Conservation (phyloP, 2,888 invertebrate species). For the Apoderus coryli region DNA sequence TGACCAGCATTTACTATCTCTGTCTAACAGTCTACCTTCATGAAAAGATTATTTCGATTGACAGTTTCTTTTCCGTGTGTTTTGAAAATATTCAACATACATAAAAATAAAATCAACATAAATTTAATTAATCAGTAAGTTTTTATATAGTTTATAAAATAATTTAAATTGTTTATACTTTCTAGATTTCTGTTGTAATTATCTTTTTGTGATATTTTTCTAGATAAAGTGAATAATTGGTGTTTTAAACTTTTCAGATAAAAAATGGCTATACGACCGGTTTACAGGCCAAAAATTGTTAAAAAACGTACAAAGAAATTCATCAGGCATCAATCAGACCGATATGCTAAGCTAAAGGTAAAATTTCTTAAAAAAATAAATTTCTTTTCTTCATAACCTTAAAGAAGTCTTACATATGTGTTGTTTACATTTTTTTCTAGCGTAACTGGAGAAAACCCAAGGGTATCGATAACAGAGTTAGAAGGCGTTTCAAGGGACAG, state of each 20-base stretch:
- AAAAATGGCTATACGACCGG: constrained; percentile 81
- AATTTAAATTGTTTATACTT: background rate
- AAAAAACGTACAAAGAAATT: constrained; percentile 98
- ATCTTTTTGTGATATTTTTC: background rate
- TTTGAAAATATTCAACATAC: no score
- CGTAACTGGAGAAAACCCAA: constrained; percentile 99
- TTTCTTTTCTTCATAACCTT: background rate
- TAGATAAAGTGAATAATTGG: background rate
- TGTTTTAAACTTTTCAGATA: constrained; percentile 19
- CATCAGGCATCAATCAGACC: constrained; percentile 95
- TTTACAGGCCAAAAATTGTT: constrained; percentile 77
- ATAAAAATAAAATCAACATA: background rate
- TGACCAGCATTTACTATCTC: no score
- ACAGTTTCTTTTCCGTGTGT: no score
- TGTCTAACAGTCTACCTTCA: no score
- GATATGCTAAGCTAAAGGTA: constrained; percentile 91
- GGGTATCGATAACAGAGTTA: constrained; percentile 99
- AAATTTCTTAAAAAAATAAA: no score
- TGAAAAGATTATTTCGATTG: no score
- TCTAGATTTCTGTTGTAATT: background rate
- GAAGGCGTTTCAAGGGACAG: constrained; percentile 98
- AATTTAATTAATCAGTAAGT: constrained; percentile 1
- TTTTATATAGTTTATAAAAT: constrained; percentile 1
- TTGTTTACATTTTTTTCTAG: constrained; percentile 35
- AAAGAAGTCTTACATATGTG: constrained; percentile 1